Evolutionary conservation across 2,888 invertebrate species (phyloP).

Genomic region (Proisotoma minuta): DNA sequence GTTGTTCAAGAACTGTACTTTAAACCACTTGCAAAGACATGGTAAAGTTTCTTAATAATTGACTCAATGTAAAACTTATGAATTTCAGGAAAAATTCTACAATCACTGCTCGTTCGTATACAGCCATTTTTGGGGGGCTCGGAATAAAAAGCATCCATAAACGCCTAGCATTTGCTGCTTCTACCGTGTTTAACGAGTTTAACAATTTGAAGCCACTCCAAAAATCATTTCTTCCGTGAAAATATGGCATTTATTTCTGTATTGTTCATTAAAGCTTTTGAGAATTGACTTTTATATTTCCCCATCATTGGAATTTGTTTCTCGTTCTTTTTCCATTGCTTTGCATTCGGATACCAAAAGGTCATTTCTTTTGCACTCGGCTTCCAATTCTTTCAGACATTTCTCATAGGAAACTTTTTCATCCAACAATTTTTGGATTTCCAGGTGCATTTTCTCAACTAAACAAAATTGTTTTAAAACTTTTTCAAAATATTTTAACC

Average conservation of each 20-base stretch:
- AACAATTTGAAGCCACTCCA: no score
- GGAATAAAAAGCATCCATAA: neutral
- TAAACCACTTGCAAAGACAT: neutral
- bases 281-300: no score
- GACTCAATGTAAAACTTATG: neutral
- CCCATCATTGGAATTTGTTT: no score
- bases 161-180: neutral
- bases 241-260: no score
- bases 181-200: neutral
- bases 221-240: no score
- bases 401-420: slow-evolving; percentile 44
- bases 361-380: slow-evolving; percentile 40
- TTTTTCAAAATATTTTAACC: neutral
- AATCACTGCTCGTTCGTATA: neutral
- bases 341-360: slow-evolving; percentile 37
- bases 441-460: slow-evolving; percentile 42
- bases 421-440: slow-evolving; percentile 40
- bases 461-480: neutral
- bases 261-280: no score
- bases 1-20: neutral
- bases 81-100: neutral
- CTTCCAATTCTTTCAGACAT: slow-evolving; percentile 40
- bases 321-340: slow-evolving; percentile 22
- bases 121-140: neutral
- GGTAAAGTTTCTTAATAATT: neutral